A percentile compares a stretch with the other conserved stretches of the same genome.
These are phyloP conservation scores for Bactericera cockerelli DNA, from an alignment of 1,140 invertebrate genomes.

Conservation along the genomic window DNA sequence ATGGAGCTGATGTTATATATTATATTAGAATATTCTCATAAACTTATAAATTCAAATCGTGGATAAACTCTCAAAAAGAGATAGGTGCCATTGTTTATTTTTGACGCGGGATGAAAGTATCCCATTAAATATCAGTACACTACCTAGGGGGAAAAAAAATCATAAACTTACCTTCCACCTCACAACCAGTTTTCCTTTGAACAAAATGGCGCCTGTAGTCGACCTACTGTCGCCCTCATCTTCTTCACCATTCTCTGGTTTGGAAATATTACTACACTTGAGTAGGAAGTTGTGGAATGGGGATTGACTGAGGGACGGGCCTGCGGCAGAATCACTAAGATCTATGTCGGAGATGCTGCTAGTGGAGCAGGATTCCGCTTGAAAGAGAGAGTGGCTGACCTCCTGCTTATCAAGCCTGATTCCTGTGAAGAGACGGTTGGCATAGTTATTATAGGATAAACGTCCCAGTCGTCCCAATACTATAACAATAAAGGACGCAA, in stretches of 20 bases:
- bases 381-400: not conserved
- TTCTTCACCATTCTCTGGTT: not conserved
- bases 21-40: too few relatives aligned
- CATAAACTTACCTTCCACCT: slow-evolving; percentile 2
- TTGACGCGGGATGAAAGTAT: too few relatives aligned
- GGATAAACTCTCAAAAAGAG: too few relatives aligned
- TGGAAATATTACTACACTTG: not conserved
- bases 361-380: not conserved
- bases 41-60: too few relatives aligned
- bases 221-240: not conserved
- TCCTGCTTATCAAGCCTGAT: not conserved
- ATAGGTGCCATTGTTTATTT: too few relatives aligned
- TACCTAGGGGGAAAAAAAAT: too few relatives aligned
- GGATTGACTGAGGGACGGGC: not conserved
- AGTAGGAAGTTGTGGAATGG: not conserved
- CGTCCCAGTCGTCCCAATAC: too few relatives aligned
- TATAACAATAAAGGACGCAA: too few relatives aligned
- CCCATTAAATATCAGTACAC: too few relatives aligned
- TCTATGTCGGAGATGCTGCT: not conserved
- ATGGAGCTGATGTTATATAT: too few relatives aligned
- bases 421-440: too few relatives aligned
- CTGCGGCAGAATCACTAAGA: not conserved
- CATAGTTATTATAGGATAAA: too few relatives aligned
- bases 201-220: not conserved
- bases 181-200: slow-evolving; percentile 4